These are phyloP conservation scores for Oreochromis aureus DNA, from an alignment of 2,113 vertebrate genomes.

Conservation along the genomic window DNA sequence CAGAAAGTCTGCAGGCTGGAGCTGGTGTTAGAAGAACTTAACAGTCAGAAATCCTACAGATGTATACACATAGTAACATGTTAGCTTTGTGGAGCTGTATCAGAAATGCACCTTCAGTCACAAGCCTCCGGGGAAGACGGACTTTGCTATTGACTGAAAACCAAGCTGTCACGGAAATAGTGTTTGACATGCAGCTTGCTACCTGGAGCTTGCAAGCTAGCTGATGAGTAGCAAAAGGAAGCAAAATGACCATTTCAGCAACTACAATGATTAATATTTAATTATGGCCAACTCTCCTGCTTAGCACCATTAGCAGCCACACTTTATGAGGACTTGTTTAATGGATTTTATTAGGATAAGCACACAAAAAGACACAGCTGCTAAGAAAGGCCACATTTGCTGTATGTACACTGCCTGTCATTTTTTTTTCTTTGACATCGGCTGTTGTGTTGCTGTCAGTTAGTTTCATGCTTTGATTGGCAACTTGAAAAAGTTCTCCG, in stretches of 20 bases:
- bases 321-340: not conserved
- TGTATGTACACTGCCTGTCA: not conserved
- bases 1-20: not conserved
- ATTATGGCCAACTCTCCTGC: not conserved
- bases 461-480: not conserved
- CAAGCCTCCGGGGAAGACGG: not conserved
- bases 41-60: not conserved
- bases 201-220: not conserved
- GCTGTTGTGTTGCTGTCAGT: not conserved
- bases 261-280: not conserved
- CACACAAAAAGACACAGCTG: not conserved
- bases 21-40: not conserved
- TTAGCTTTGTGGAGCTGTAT: not conserved
- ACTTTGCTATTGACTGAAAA: conserved; percentile 1
- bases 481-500: not conserved
- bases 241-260: not conserved
- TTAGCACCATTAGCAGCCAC: not conserved
- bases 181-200: not conserved
- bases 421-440: not conserved
- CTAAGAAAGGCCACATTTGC: not conserved
- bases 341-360: not conserved
- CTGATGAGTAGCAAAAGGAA: not conserved
- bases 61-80: not conserved
- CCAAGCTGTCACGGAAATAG: not conserved
- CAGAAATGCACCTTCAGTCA: not conserved